A percentile compares a stretch with the other conserved stretches of the same genome.
Evolutionary conservation across 2,113 vertebrate species (phyloP).

Genomic region (Nerophis ophidion): DNA sequence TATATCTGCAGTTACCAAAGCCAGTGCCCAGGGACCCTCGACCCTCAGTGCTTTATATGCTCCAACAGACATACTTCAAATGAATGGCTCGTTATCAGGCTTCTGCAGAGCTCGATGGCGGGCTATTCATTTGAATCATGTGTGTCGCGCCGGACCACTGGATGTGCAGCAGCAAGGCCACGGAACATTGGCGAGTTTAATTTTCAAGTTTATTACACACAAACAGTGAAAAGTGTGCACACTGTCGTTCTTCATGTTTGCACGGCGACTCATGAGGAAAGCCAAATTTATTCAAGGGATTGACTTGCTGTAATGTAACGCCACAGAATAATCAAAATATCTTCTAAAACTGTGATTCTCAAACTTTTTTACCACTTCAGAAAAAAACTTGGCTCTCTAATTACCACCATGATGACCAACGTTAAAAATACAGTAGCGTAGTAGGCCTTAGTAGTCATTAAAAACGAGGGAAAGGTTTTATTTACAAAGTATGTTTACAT

Average conservation of each 20-base stretch:
- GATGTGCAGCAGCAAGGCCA: background rate
- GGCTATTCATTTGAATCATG: constrained; percentile 5
- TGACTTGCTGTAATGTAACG: too few species aligned
- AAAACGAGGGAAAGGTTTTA: too few species aligned
- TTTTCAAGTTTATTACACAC: background rate
- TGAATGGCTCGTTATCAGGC: constrained; percentile 3
- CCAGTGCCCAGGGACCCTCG: background rate
- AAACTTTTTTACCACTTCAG: too few species aligned
- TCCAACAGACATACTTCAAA: background rate
- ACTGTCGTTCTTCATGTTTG: background rate
- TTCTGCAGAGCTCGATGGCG: background rate
- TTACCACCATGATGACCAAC: too few species aligned
- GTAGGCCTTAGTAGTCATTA: too few species aligned
- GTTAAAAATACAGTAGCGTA: too few species aligned
- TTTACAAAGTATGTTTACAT: too few species aligned
- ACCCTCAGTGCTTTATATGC: constrained; percentile 1
- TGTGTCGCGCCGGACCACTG: background rate
- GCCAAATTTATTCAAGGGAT: too few species aligned
- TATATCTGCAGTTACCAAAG: background rate
- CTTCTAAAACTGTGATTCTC: too few species aligned
- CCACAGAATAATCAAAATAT: too few species aligned
- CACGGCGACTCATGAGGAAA: background rate
- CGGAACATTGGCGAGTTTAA: background rate
- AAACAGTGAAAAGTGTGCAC: background rate
- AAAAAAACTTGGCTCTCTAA: too few species aligned